These are phyloP conservation scores for Odontomyia ornata DNA, from an alignment of 2,888 invertebrate genomes.

Conservation along the genomic window DNA sequence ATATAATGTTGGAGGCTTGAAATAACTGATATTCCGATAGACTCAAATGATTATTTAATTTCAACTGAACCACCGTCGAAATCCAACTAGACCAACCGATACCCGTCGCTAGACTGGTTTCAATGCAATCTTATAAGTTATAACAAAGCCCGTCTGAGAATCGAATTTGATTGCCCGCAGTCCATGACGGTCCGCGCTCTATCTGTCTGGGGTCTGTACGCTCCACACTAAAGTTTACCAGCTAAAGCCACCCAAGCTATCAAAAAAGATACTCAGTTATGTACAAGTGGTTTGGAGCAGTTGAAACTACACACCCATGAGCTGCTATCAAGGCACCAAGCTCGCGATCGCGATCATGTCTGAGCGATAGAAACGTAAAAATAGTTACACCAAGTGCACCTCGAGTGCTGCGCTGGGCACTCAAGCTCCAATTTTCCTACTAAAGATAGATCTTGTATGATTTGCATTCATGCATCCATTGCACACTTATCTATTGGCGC, in stretches of 20 bases:
- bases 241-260: neutral
- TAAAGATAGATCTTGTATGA: neutral
- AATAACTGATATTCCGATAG: neutral
- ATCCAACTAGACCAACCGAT: constrained; percentile 44
- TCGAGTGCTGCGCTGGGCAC: neutral
- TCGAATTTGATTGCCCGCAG: constrained; percentile 28
- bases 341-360: neutral
- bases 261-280: neutral
- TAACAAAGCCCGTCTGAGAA: constrained; percentile 38
- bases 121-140: constrained; percentile 30
- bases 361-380: neutral
- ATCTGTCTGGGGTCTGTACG: constrained; percentile 23
- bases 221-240: neutral
- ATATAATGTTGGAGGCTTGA: no score
- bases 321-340: neutral
- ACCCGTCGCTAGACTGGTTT: constrained; percentile 46
- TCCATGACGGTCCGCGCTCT: constrained; percentile 10
- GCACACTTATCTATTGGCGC: neutral
- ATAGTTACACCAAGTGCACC: neutral
- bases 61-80: neutral
- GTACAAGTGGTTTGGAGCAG: neutral
- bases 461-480: neutral
- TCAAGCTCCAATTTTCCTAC: neutral
- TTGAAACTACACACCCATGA: neutral
- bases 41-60: neutral